phyloP scores from a whole-genome alignment of 30 jellyfish, hydroid and myxozoan genomes.

The Haliclystus octoradiatus region DNA sequence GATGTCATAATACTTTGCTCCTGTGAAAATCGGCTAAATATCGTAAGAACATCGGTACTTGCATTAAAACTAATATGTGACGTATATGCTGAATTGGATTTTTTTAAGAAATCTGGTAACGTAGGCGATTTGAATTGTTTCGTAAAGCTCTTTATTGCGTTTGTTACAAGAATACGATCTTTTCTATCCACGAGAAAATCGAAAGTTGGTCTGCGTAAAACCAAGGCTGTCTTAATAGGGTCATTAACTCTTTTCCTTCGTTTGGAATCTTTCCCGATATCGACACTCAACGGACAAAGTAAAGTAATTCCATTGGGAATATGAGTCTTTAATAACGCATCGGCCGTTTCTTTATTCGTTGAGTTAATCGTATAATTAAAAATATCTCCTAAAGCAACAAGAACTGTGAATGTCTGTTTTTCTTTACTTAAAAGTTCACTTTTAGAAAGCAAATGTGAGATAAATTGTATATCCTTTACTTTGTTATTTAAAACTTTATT shows the following conservation, averaged over 20 bases:
- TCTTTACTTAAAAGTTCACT: conserved; percentile 62
- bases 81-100: conserved; percentile 76
- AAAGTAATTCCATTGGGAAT: conserved; percentile 90
- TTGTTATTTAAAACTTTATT: conserved; percentile 47
- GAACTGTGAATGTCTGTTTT: conserved; percentile 45
- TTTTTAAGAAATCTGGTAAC: conserved; percentile 58
- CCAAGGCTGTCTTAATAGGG: conserved; percentile 80
- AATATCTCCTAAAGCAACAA: conserved; percentile 64
- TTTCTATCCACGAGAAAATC: conserved; percentile 83
- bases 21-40: conserved; percentile 72
- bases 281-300: conserved; percentile 45
- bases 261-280: not conserved
- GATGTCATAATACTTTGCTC: conserved; percentile 69
- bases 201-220: conserved; percentile 73
- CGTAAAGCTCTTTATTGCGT: conserved; percentile 46
- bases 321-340: conserved; percentile 70
- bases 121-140: conserved; percentile 64
- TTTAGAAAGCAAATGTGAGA: conserved; percentile 55
- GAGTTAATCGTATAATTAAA: conserved; percentile 37
- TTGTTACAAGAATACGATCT: conserved; percentile 58
- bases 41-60: conserved; percentile 42
- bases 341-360: conserved; percentile 31
- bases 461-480: conserved; percentile 58
- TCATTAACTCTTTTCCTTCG: conserved; percentile 5
- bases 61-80: conserved; percentile 88